A percentile compares a stretch with the other conserved stretches of the same genome.
Conservation (phyloP, 1,140 invertebrate species). For the Drosophila leontia region DNA sequence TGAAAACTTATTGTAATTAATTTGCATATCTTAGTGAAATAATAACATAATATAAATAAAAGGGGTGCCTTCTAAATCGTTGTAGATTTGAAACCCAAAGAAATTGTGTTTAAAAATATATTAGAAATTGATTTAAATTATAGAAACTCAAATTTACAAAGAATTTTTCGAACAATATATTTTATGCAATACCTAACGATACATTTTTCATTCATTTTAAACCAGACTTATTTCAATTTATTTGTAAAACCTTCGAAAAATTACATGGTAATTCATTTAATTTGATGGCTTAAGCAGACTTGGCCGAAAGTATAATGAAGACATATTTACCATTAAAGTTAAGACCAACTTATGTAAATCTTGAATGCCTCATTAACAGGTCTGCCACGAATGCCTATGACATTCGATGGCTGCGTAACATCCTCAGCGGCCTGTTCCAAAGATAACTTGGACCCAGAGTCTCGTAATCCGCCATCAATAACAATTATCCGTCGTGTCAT, state of each 20-base stretch:
- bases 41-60: background rate
- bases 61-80: background rate
- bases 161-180: background rate
- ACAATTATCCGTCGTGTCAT: slow-evolving; percentile 59
- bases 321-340: slow-evolving; percentile 8
- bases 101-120: background rate
- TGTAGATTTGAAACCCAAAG: background rate
- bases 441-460: slow-evolving; percentile 10
- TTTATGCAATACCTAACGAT: background rate
- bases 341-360: slow-evolving; percentile 1
- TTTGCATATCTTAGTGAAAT: background rate
- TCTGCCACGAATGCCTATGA: slow-evolving; percentile 18
- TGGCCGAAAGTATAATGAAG: background rate
- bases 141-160: background rate
- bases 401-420: slow-evolving; percentile 2
- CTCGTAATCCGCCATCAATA: slow-evolving; percentile 75
- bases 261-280: too few species aligned
- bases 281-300: background rate
- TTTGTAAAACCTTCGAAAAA: background rate
- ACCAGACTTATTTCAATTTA: background rate
- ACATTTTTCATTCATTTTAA: background rate
- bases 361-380: slow-evolving; percentile 18
- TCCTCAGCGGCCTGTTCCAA: background rate
- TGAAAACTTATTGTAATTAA: background rate
- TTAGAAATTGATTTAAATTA: background rate